These are phyloP conservation scores for Cetoscarus ocellatus DNA, from an alignment of 2,797 vertebrate species.

Conservation along the genomic window DNA sequence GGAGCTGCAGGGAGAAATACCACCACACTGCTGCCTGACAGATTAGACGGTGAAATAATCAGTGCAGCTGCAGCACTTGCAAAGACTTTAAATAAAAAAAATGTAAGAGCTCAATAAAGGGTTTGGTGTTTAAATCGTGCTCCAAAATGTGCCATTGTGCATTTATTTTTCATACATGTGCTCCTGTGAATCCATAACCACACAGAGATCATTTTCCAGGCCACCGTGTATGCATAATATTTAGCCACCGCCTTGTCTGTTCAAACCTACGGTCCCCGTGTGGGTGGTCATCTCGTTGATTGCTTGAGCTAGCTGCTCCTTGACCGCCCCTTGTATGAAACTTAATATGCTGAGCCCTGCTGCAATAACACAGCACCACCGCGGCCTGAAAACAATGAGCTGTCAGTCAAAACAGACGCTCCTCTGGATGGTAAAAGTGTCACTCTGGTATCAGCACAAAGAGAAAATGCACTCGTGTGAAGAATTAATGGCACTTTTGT, in stretches of 20 bases:
- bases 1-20: conserved; percentile 46
- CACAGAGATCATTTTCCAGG: conserved; percentile 54
- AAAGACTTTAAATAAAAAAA: conserved; percentile 3
- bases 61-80: conserved; percentile 2
- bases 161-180: conserved; percentile 14
- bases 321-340: conserved; percentile 71
- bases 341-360: conserved; percentile 68
- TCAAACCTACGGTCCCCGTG: conserved; percentile 40
- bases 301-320: conserved; percentile 74
- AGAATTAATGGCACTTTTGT: conserved; percentile 1
- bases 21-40: conserved; percentile 24
- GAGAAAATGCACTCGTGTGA: conserved; percentile 3
- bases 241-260: conserved; percentile 63
- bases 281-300: conserved; percentile 78
- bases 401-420: conserved; percentile 68
- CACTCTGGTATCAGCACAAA: conserved; percentile 7
- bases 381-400: conserved; percentile 73
- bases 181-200: conserved; percentile 44
- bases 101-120: not conserved
- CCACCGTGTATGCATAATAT: conserved; percentile 74
- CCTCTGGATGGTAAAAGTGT: conserved; percentile 31
- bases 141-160: conserved; percentile 6
- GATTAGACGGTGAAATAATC: conserved; percentile 26
- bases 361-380: conserved; percentile 74
- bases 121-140: not conserved